phyloP scores from a whole-genome alignment of 1,140 invertebrate species.

The Gonatopus flavifemur region DNA sequence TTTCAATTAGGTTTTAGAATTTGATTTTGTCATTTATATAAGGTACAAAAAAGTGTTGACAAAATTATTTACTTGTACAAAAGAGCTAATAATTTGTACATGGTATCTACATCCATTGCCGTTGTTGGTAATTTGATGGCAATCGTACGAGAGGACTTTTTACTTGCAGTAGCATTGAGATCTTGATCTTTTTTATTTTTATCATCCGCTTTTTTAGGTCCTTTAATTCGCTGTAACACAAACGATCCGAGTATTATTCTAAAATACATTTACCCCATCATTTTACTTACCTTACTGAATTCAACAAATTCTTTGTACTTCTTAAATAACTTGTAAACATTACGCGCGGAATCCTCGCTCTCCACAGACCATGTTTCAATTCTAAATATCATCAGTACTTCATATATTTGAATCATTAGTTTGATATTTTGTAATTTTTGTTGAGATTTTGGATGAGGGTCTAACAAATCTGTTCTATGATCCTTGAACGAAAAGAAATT shows the following conservation, averaged over 20 bases:
- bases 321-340: conserved; percentile 54
- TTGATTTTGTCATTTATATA: conserved; percentile 11
- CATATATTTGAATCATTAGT: conserved; percentile 54
- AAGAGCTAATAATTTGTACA: conserved; percentile 50
- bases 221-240: conserved; percentile 30
- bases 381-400: conserved; percentile 56
- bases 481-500: conserved; percentile 47
- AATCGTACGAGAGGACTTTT: conserved; percentile 28
- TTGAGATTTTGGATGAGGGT: conserved; percentile 56
- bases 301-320: conserved; percentile 52
- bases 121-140: conserved; percentile 50
- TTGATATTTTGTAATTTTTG: conserved; percentile 54
- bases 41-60: conserved; percentile 7
- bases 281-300: conserved; percentile 53
- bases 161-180: conserved; percentile 37
- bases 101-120: conserved; percentile 50
- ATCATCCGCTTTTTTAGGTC: conserved; percentile 45
- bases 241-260: background rate
- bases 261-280: conserved; percentile 4
- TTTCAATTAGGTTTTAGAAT: conserved; percentile 1
- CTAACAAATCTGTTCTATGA: conserved; percentile 49
- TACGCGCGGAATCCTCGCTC: conserved; percentile 38
- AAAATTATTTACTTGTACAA: conserved; percentile 51
- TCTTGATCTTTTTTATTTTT: conserved; percentile 44
- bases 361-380: conserved; percentile 54